A percentile compares a stretch with the other conserved stretches of the same genome.
phyloP scores from a whole-genome alignment of 2,888 invertebrate genomes.

The Pollenia griseotomentosa region DNA sequence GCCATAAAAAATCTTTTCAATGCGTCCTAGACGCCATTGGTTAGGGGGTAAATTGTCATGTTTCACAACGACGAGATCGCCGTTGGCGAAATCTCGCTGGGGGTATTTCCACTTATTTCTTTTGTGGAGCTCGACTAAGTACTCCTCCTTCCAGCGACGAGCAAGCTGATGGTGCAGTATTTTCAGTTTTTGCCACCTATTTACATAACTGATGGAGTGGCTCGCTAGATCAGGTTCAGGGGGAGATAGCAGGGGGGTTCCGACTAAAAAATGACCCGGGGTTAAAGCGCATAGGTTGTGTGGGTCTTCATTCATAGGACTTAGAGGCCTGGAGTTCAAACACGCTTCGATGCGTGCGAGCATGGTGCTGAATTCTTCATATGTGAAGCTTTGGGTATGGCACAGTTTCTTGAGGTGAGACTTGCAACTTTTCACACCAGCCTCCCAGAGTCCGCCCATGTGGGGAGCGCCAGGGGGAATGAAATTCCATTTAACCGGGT shows the following conservation, averaged over 20 bases:
- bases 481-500: slow-evolving; percentile 12
- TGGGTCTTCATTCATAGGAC: slow-evolving; percentile 17
- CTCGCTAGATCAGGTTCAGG: slow-evolving; percentile 12
- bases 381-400: slow-evolving; percentile 2
- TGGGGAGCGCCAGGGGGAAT: slow-evolving; percentile 45
- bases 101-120: too few species aligned
- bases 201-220: neutral
- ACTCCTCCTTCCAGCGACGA: too few species aligned
- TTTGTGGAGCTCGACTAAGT: too few species aligned
- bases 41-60: neutral
- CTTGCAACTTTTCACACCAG: slow-evolving; percentile 25
- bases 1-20: neutral
- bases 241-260: slow-evolving; percentile 5
- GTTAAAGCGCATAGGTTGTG: slow-evolving; percentile 1
- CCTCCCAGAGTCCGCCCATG: slow-evolving; percentile 41
- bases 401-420: neutral
- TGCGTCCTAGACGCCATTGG: neutral
- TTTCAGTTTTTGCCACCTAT: slow-evolving; percentile 22
- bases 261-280: slow-evolving; percentile 36
- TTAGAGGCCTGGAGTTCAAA: slow-evolving; percentile 20
- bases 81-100: too few species aligned
- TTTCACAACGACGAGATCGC: too few species aligned
- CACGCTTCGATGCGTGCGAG: slow-evolving; percentile 23
- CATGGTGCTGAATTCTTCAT: slow-evolving; percentile 22
- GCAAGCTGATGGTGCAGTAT: neutral